Percentiles rank a stretch among this genome's conserved stretches.
Evolutionary conservation across 2,888 invertebrate genomes (phyloP).

Genomic region (Sthenelais limicola): DNA sequence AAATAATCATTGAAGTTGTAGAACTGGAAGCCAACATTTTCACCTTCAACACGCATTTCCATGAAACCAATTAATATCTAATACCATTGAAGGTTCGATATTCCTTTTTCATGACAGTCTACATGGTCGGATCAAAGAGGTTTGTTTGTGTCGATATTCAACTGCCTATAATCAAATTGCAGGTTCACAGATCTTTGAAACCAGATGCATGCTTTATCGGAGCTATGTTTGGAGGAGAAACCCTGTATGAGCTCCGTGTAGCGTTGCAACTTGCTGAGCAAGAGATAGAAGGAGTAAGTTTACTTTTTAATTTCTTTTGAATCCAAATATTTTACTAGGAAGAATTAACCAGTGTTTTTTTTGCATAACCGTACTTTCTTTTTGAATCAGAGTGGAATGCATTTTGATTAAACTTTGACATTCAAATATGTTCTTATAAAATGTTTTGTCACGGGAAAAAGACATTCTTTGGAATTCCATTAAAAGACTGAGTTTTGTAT

Average conservation of each 20-base stretch:
- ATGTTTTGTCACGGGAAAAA: too few species aligned
- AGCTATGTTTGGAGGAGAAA: conserved; percentile 95
- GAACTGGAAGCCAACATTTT: too few species aligned
- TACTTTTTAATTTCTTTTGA: neutral
- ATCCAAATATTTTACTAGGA: conserved; percentile 4
- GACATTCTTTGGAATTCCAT: too few species aligned
- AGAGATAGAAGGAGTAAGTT: conserved; percentile 76
- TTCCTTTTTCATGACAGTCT: too few species aligned
- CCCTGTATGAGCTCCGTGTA: conserved; percentile 89
- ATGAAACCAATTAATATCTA: too few species aligned
- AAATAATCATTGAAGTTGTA: too few species aligned
- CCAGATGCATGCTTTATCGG: conserved; percentile 95
- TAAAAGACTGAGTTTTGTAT: too few species aligned
- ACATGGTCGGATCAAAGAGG: neutral
- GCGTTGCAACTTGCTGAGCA: conserved; percentile 94
- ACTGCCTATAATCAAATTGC: conserved; percentile 11
- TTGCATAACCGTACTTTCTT: too few species aligned
- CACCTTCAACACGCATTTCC: too few species aligned
- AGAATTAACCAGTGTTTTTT: neutral
- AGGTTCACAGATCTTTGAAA: conserved; percentile 79
- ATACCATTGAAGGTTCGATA: too few species aligned
- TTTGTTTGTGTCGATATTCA: too few species aligned
- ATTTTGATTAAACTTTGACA: neutral
- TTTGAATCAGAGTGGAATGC: neutral
- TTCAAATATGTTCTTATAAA: neutral